phyloP scores from a whole-genome alignment of 2,113 vertebrate genomes.

The Caretta caretta region DNA sequence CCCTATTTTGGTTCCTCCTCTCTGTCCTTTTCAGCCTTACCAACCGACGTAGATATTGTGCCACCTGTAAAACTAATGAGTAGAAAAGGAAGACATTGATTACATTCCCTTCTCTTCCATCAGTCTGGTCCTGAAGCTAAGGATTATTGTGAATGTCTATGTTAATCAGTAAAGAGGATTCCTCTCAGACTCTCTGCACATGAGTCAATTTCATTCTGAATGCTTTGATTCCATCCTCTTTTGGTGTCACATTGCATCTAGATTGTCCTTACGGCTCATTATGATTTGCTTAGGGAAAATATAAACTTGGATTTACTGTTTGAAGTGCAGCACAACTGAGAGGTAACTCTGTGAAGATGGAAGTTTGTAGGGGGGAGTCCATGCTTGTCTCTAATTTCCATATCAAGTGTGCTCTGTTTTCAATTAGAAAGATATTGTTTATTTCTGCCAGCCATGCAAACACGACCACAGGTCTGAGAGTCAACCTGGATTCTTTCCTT shows the following conservation, averaged over 20 bases:
- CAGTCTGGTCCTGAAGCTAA: fast-evolving
- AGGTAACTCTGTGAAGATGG: background rate
- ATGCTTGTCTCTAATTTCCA: background rate
- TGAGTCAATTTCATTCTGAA: background rate
- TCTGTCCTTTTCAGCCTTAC: background rate
- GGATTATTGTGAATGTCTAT: background rate
- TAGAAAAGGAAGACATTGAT: background rate
- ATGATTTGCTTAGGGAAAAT: fast-evolving
- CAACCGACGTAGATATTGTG: background rate
- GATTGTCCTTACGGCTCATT: background rate
- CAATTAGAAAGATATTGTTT: background rate
- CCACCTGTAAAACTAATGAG: background rate
- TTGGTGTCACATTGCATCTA: background rate
- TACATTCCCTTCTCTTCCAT: background rate
- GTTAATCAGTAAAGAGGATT: background rate
- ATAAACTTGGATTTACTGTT: background rate
- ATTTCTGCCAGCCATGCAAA: background rate
- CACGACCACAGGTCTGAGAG: background rate
- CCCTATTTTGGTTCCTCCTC: background rate
- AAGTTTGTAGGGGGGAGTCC: background rate
- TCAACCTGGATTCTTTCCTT: background rate
- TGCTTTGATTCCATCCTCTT: background rate
- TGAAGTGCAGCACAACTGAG: background rate
- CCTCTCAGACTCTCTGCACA: background rate
- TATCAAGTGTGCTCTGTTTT: background rate